Evolutionary conservation across 1,140 invertebrate species (phyloP), one percentile per base, ranked within the genome.

Genomic region (Listronotus oregonensis): DNA sequence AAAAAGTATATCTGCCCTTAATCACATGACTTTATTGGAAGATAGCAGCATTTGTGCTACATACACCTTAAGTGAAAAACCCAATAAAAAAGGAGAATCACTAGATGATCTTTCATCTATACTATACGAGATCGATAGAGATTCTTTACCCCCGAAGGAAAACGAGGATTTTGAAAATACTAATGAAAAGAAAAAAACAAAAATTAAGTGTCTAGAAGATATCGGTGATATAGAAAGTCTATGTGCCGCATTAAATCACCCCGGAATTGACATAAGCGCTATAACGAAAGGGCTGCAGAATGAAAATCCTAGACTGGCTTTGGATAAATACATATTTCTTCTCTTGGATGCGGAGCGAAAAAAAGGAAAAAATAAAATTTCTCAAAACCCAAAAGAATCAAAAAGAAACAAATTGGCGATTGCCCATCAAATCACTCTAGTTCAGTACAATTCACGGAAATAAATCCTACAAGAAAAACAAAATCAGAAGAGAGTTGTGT

Each of bases 271-370:
- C 9, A 14, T 50, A 17, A 9, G 17, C 40, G 7, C 5, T 43
- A n/a, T 49, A 5, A 34, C 8, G 9, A 34, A 43, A 15, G 7
- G 31, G 43, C 27, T 44, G 2, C 3, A 18, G 12, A 14, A 18
- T 21, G 34, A 50, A 51, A 11, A 50, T 8, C 18, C 10, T 9
- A 15, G 47, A 12, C n/a, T 42, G 1, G 27, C 50, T 14, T 43
- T 65, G 34, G 42, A 65, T 11, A 65, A 59, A 37, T 65, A 65
- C 31, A 65, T 65, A 18, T 58, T 51, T 21, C 18, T 65, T 17
- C 49, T 65, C 2, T n/a, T 46, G 1, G 64, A 66, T 49, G 50
- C 31, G 6, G 64, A 52, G 18, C 21, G n/a, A 17, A n/a, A 66
- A 39, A 39, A 34, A 37, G 21, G 50, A 12, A 32, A 32, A 10